Evolutionary conservation across 2,888 invertebrate species (phyloP).

Genomic region (Nezara viridula): DNA sequence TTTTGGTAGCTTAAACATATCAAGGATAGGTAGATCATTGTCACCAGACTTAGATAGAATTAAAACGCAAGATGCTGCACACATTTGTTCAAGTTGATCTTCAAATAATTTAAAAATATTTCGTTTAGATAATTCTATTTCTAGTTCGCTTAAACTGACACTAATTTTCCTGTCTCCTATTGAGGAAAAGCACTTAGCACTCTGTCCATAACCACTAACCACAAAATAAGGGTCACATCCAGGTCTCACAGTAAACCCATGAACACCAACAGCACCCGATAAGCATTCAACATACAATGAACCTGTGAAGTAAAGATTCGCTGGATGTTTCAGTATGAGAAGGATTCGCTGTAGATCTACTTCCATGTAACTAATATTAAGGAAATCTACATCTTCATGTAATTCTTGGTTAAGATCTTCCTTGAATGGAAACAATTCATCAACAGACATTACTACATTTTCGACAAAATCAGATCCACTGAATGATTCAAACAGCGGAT

Average conservation of each 20-base stretch:
- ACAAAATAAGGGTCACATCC: neutral
- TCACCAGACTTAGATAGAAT: neutral
- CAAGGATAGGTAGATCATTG: neutral
- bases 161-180: neutral
- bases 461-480: neutral
- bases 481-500: neutral
- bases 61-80: neutral
- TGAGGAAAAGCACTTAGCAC: conserved; percentile 37
- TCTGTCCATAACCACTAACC: conserved; percentile 17
- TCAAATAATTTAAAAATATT: neutral
- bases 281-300: conserved; percentile 13
- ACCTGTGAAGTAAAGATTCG: conserved; percentile 30
- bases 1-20: neutral
- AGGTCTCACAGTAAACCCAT: conserved; percentile 36
- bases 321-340: conserved; percentile 45
- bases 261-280: conserved; percentile 21
- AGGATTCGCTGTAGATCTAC: neutral
- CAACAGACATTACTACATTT: neutral
- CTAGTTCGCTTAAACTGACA: neutral
- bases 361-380: conserved; percentile 11
- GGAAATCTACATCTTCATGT: neutral
- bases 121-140: neutral
- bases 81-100: neutral
- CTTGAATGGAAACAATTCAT: neutral
- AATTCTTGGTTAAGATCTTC: neutral